Base-by-base conservation (phyloP, 2,113 vertebrate genomes). In the Hystrix cristata region DNA sequence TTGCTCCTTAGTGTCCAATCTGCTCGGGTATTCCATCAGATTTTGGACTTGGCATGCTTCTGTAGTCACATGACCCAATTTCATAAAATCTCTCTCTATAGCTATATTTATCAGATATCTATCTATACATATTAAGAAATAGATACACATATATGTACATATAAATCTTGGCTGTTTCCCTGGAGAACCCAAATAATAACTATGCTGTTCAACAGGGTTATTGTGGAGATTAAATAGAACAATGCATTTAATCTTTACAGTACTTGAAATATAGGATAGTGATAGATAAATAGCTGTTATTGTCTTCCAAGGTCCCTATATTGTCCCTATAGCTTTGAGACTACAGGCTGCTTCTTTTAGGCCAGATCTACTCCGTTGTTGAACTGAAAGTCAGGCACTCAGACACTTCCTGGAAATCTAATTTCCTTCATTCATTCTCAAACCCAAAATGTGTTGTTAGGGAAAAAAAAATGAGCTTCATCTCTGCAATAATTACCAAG, bases 211-310 rank as follows among this genome's bases (percentile, higher is more conserved):
- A 89, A 86, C 7, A 82, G 14, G 72, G 10, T 82, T 90, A 90
- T 48, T 83, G 8, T 89, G 46, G 57, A 95, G 46, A 95, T 90
- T 62, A 87, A 95, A 81, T 74, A 67, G 69, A 23, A 60, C 4
- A 96, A 90, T 74, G 6, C 12, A 92, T 93, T 95, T 71, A 95
- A 74, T 82, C 18, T 95, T 95, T 29, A 82, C 7, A 72, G n/a
- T 94, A 62, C 1, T 48, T 83, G 23, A 88, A 92, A 94, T 87
- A 65, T 79, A 46, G 15, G 51, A 82, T 25, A 87, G 48, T 86
- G 48, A 21, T 90, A 87, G 8, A 55, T 19, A 96, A 94, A 84
- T 90, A 23, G 43, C 55, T 72, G 12, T 19, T 74, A 2, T 62
- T 79, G 18, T 92, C 31, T 79, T 92, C 4, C 18, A 90, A 93